These are phyloP conservation scores for Isichthys henryi DNA, from an alignment of 2,113 vertebrate species.

Conservation along the genomic window DNA sequence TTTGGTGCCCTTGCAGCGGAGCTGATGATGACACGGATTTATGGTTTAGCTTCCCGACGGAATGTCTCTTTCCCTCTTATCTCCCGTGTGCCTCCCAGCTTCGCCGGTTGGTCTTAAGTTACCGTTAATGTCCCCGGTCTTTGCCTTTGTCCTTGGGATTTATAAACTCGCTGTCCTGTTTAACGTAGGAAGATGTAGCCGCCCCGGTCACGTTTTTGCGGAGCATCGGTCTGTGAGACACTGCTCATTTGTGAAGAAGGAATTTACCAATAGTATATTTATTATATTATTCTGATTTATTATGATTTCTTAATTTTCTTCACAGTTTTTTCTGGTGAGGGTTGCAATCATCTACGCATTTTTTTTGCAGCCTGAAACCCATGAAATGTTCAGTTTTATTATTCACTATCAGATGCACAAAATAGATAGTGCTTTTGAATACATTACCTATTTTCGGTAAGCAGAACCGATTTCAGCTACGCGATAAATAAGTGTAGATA, in stretches of 20 bases:
- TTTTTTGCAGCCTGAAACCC: background rate
- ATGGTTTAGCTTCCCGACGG: constrained; percentile 9
- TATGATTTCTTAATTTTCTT: background rate
- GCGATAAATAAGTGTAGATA: background rate
- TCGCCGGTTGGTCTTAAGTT: background rate
- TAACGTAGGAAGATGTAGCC: background rate
- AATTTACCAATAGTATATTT: background rate
- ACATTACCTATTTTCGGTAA: background rate
- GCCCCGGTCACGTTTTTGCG: background rate
- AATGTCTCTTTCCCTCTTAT: constrained; percentile 9
- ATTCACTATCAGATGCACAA: background rate
- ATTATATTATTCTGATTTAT: background rate
- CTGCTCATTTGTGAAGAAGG: background rate
- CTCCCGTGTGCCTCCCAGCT: background rate
- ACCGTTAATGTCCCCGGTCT: background rate
- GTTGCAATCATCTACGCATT: background rate
- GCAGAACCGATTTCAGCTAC: background rate
- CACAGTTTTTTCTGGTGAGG: background rate
- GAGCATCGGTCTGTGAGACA: background rate
- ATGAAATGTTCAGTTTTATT: background rate
- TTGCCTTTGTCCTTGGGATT: constrained; percentile 6
- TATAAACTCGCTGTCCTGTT: background rate
- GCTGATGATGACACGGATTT: constrained; percentile 26
- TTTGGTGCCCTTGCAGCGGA: constrained; percentile 24
- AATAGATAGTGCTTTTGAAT: background rate